Conservation (phyloP, 2,113 vertebrate genomes). For the Pagrus major region DNA sequence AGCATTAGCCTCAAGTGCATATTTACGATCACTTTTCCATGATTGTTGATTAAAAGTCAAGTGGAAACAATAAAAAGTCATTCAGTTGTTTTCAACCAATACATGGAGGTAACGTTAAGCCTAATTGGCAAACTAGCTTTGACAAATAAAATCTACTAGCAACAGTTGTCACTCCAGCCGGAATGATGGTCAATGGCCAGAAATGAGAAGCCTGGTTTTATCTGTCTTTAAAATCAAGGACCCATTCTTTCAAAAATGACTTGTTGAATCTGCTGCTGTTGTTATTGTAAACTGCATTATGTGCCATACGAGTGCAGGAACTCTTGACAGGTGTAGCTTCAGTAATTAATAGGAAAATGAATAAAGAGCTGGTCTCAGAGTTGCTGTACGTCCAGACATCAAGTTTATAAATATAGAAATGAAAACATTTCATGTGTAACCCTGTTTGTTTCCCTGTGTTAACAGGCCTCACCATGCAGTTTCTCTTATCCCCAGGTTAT, state of each 20-base stretch:
- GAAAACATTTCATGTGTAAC: not conserved
- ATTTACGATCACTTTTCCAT: no score
- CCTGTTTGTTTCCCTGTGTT: not conserved
- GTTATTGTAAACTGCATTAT: not conserved
- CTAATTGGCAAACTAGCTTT: not conserved
- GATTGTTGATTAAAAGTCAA: no score
- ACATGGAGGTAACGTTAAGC: not conserved
- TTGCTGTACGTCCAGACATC: not conserved
- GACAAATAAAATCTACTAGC: not conserved
- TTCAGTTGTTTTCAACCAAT: no score
- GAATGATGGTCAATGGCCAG: no score
- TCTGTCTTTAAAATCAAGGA: no score
- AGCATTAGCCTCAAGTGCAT: not conserved
- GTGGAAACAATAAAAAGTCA: no score
- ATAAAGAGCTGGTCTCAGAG: not conserved
- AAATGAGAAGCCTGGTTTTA: not conserved
- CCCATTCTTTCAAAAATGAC: not conserved
- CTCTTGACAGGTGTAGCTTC: not conserved
- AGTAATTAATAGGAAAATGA: not conserved
- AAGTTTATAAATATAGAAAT: not conserved
- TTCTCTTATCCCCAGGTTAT: constrained; percentile 45
- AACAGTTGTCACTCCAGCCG: no score
- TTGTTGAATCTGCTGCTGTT: not conserved
- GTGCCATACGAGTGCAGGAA: no score
- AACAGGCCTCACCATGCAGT: not conserved